Evolutionary conservation across 2,797 vertebrate genomes (phyloP).

Genomic region (Tolypeutes matacus): DNA sequence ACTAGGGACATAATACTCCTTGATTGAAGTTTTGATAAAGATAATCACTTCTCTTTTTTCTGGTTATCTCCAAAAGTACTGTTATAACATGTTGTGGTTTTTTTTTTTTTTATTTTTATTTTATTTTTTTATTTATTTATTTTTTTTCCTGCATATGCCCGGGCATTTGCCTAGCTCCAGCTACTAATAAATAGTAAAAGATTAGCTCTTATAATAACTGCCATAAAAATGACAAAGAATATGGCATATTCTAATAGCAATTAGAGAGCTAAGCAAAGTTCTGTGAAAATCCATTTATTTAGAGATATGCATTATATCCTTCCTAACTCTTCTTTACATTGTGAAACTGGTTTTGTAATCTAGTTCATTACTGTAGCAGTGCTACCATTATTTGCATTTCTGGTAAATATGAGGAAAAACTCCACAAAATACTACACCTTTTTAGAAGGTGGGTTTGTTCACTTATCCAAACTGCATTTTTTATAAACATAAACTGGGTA

Average conservation of each 20-base stretch:
- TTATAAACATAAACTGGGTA: neutral
- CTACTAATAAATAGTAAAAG: neutral
- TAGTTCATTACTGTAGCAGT: neutral
- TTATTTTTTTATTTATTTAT: too few species aligned
- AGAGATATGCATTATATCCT: neutral
- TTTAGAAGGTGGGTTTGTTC: neutral
- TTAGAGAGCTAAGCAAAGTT: neutral
- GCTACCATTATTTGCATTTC: neutral
- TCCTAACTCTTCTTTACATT: neutral
- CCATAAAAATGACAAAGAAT: neutral
- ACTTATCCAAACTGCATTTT: neutral
- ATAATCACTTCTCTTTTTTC: conserved; percentile 54
- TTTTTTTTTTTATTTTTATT: neutral
- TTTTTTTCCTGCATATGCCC: neutral
- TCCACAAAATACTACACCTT: neutral
- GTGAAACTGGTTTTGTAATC: neutral
- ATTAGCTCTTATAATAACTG: conserved; percentile 6
- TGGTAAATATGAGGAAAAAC: neutral
- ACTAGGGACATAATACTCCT: neutral
- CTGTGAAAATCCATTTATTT: neutral
- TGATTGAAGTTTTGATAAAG: conserved; percentile 68
- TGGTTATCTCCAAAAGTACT: conserved; percentile 26
- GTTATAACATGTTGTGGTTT: neutral
- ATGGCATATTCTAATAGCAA: neutral
- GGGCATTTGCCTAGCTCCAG: neutral